Conservation (phyloP, 2,113 vertebrate species). For the Triplophysa dalaica region DNA sequence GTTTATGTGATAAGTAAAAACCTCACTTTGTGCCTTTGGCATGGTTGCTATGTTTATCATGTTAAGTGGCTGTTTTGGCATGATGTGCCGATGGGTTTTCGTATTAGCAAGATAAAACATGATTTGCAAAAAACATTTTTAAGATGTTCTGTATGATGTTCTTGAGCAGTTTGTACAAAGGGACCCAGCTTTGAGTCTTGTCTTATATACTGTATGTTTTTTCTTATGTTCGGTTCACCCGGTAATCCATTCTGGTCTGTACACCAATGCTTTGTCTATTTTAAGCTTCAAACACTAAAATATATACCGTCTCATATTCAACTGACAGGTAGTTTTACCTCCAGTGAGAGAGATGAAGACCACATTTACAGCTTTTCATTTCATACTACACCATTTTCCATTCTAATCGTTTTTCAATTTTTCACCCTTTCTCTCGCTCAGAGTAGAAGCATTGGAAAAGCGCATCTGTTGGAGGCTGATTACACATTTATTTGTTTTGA, state of each 20-base stretch:
- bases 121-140: too few relatives aligned
- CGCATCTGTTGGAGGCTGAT: constrained; percentile 47
- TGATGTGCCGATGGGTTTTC: neutral
- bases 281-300: neutral
- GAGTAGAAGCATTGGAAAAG: constrained; percentile 12
- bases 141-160: too few relatives aligned
- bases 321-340: constrained; percentile 13
- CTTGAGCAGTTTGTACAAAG: too few relatives aligned
- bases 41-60: neutral
- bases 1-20: neutral
- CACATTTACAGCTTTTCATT: neutral
- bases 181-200: too few relatives aligned
- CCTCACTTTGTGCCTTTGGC: neutral
- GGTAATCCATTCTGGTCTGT: neutral
- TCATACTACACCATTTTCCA: neutral
- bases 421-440: neutral
- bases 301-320: constrained; percentile 3
- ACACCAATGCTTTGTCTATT: neutral
- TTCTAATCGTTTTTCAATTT: neutral
- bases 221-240: too few relatives aligned
- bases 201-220: too few relatives aligned
- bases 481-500: constrained; percentile 47
- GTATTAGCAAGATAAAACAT: too few relatives aligned
- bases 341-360: neutral
- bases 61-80: neutral